Conservation (phyloP, 2,797 vertebrate genomes). For the Ctenopoma kingsleyae region DNA sequence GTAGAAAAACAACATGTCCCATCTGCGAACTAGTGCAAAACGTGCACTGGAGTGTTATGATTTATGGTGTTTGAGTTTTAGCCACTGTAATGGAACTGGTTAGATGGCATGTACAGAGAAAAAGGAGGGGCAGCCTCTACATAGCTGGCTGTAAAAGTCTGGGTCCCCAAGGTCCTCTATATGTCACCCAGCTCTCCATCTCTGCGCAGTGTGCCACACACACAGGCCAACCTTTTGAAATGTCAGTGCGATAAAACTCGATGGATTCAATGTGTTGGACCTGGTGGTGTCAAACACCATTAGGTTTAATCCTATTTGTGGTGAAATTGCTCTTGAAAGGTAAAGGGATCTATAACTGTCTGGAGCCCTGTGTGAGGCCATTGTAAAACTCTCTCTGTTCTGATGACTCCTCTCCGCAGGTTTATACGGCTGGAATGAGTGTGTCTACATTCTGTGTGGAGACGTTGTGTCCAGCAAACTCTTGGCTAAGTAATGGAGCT, state of each 20-base stretch:
- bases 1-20: conserved; percentile 45
- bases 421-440: conserved; percentile 64
- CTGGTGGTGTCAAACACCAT: conserved; percentile 83
- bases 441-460: conserved; percentile 57
- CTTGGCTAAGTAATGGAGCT: conserved; percentile 68
- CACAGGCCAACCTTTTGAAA: conserved; percentile 85
- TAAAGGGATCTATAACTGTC: conserved; percentile 83
- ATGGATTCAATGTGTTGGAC: conserved; percentile 78
- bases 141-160: conserved; percentile 72
- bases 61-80: conserved; percentile 67
- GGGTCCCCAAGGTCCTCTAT: conserved; percentile 66
- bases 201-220: conserved; percentile 52
- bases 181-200: conserved; percentile 76
- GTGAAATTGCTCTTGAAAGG: conserved; percentile 84
- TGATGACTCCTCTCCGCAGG: conserved; percentile 70
- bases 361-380: conserved; percentile 51
- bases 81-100: conserved; percentile 69
- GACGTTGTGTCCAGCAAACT: conserved; percentile 55
- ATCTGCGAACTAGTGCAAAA: conserved; percentile 38
- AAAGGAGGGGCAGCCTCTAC: conserved; percentile 39
- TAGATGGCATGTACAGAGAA: conserved; percentile 21
- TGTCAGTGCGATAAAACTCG: conserved; percentile 83
- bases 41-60: conserved; percentile 58
- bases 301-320: conserved; percentile 85
- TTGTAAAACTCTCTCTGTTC: conserved; percentile 74